These are phyloP conservation scores for Oophaga sylvatica DNA, from an alignment of 2,797 vertebrate genomes.

Conservation along the genomic window DNA sequence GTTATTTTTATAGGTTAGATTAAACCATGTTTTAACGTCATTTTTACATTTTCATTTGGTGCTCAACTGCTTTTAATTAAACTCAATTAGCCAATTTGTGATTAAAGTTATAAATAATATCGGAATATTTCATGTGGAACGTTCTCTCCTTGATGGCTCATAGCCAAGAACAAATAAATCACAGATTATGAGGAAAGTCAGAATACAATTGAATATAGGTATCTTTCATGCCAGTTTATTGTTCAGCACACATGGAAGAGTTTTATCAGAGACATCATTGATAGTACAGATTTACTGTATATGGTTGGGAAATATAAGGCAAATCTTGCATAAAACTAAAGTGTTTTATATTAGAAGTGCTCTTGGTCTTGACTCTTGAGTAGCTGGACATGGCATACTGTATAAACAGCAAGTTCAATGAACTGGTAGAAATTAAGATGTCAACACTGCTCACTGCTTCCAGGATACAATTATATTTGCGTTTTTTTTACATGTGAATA, in stretches of 20 bases:
- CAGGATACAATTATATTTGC: no score
- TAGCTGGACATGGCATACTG: no score
- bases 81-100: constrained; percentile 32
- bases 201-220: constrained; percentile 20
- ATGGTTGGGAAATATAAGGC: background rate
- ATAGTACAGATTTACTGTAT: background rate
- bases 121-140: constrained; percentile 37
- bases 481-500: no score
- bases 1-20: constrained; percentile 31
- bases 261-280: background rate
- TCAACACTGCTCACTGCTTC: no score
- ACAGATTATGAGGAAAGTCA: constrained; percentile 34
- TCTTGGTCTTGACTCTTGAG: no score
- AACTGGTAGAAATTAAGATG: no score
- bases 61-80: constrained; percentile 41
- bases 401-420: no score
- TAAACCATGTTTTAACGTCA: constrained; percentile 18
- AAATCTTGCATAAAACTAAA: no score
- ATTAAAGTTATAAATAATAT: constrained; percentile 51
- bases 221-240: background rate
- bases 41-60: constrained; percentile 35
- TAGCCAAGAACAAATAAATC: constrained; percentile 43
- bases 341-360: no score
- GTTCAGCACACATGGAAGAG: background rate
- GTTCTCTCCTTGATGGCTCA: constrained; percentile 30